phyloP scores from a whole-genome alignment of 2,113 vertebrate species.

The Nasalis larvatus region DNA sequence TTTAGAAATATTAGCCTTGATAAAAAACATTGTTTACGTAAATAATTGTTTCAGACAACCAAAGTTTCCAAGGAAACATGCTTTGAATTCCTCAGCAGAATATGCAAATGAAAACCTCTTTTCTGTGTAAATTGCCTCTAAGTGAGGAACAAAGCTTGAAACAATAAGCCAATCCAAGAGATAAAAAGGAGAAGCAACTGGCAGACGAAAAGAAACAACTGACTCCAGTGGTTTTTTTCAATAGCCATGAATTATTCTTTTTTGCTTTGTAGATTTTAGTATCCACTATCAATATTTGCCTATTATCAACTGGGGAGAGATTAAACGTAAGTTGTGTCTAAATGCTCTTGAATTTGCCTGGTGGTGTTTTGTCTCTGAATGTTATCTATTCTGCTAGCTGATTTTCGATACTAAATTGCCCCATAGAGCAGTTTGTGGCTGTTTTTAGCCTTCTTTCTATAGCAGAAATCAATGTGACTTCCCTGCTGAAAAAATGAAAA shows the following conservation, averaged over 20 bases:
- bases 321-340: constrained; percentile 56
- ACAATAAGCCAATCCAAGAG: constrained; percentile 72
- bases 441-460: constrained; percentile 6
- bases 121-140: constrained; percentile 61
- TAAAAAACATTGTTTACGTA: constrained; percentile 65
- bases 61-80: constrained; percentile 82
- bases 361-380: constrained; percentile 41
- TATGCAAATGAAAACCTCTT: constrained; percentile 73
- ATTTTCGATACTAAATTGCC: constrained; percentile 49
- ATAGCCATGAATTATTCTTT: constrained; percentile 52
- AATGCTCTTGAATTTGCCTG: constrained; percentile 51
- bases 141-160: constrained; percentile 69
- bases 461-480: constrained; percentile 41
- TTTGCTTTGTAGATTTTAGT: constrained; percentile 42
- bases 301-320: constrained; percentile 43
- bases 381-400: constrained; percentile 44
- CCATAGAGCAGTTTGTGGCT: not conserved
- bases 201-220: not conserved
- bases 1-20: constrained; percentile 61
- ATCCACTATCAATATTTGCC: constrained; percentile 59
- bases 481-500: not conserved
- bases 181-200: constrained; percentile 62
- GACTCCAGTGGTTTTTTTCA: constrained; percentile 48
- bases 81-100: constrained; percentile 60
- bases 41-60: constrained; percentile 75